Base-by-base conservation (phyloP, 92 coral and sea anemone species). In the Porites divaricata region DNA sequence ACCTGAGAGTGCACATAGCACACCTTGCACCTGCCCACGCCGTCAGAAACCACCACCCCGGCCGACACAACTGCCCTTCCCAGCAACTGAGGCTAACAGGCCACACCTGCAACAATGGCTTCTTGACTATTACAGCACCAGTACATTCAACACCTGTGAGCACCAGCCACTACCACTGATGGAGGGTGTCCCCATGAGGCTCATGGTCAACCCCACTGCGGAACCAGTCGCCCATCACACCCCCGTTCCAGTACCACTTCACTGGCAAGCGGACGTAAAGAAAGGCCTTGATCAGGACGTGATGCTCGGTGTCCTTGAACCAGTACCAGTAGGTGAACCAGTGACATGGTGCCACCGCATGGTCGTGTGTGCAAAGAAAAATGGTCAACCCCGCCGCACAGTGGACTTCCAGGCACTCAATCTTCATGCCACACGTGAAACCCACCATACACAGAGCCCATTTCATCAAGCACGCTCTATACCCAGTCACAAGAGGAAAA, bases 71-170 rank as follows among this genome's bases (percentile, higher is more conserved):
- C 83, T 62, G 9, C 91, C 87, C 6, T 66, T 72, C 74, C 88
- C 90, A 48, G 93, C 90, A 16, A 76, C 88, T 0, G 88, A 82
- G 28, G 64, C 7, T 20, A 92, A 90, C 88, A 71, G 78, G 11
- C 13, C 16, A 23, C 57, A n/a, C 10, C 84, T 92, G 26, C 86
- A 89, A 51, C 54, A 89, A 19, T 87, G 96, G 93, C 90, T 89
- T 9, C 82, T 93, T 1, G 83, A 90, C 9, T 72, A 85, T 28
- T 93, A 90, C 88, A 71, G 15, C 6, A 75, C 92, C 35, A 84
- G 92, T 81, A 93, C 91, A 6, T 93, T 93, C 87, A 93, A 90
- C 72, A 85, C 89, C 15, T 90, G 93, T 65, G 83, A 80, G n/a
- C 94, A 90, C 87, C 91, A 82, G 58, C 69, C 79, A 51, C 86